Evolutionary conservation across 2,113 vertebrate species (phyloP), one percentile per base, ranked within the genome.

Genomic region (Parotia lawesii): DNA sequence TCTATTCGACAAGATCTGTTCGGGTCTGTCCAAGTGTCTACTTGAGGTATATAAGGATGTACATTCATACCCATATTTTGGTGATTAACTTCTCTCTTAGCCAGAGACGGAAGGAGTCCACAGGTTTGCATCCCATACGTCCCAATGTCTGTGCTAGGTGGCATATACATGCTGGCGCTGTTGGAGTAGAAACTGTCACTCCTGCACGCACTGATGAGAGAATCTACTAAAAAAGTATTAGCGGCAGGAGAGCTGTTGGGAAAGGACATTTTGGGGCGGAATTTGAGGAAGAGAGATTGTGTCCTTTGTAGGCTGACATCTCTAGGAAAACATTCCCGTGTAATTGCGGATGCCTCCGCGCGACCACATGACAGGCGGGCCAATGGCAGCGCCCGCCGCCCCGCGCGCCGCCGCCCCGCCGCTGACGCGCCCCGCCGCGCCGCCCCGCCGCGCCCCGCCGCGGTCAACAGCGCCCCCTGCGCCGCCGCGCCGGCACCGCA

Each of bases 71-170:
- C 99, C 98, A 99, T 98, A 97, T 98, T 99, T 99, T 99, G 99
- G 98, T 99, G 99, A 98, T 98, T 99, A 98, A 99, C 98, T 98
- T 99, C 99, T 98, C 99, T 98, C 98, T 99, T 99, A 98, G 99
- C 98, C 98, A 99, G 98, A 98, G 99, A 99, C 98, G 99, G 99
- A 98, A 99, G 98, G 92, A 99, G 99, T 99, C 99, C 99, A 99
- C 99, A 99, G 98, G 99, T 99, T 99, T 99, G 99, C 99, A 99
- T 99, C 98, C 99, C 99, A 98, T 99, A 99, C 98, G 98, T 99
- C 97, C 99, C 99, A 98, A 99, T 98, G 97, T 99, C 99, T 98
- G 99, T 97, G 98, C 98, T 99, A 97, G 99, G 98, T 98, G 98
- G 98, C 99, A 99, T 99, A 98, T 99, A 99, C 99, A 99, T 99